phyloP scores from a whole-genome alignment of 2,888 invertebrate genomes.

The Callinectes sapidus region DNA sequence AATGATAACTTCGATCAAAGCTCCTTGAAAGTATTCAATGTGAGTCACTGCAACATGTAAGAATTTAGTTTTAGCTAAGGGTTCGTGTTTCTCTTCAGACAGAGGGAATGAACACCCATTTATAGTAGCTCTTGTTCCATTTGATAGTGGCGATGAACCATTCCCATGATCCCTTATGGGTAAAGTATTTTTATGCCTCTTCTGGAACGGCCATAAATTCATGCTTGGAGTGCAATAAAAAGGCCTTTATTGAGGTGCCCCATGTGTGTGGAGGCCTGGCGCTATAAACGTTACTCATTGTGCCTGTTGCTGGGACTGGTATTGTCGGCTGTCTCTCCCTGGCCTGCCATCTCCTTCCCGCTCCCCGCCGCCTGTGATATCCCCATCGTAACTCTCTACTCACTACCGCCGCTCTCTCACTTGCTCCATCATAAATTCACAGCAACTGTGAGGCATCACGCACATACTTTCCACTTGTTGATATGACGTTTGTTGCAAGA shows the following conservation, averaged over 20 bases:
- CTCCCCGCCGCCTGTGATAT: background rate
- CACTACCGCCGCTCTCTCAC: background rate
- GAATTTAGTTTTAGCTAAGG: background rate
- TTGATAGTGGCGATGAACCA: background rate
- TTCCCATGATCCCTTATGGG: background rate
- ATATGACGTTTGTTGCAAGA: background rate
- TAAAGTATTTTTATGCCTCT: background rate
- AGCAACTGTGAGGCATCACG: background rate
- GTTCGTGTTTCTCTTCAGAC: background rate
- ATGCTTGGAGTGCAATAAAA: background rate
- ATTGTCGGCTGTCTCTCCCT: slow-evolving; percentile 1
- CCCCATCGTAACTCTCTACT: background rate
- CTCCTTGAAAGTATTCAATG: too few species aligned
- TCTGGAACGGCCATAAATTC: background rate
- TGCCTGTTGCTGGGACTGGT: background rate
- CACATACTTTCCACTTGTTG: background rate
- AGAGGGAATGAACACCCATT: background rate
- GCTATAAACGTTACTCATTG: background rate
- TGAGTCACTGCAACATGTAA: too few species aligned
- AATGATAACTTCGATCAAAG: too few species aligned
- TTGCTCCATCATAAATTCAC: background rate
- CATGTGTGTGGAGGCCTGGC: background rate
- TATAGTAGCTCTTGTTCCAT: background rate
- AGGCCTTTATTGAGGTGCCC: background rate
- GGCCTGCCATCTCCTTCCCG: background rate